Conservation (phyloP, 2,797 vertebrate genomes). For the Pteronotus mesoamericanus region DNA sequence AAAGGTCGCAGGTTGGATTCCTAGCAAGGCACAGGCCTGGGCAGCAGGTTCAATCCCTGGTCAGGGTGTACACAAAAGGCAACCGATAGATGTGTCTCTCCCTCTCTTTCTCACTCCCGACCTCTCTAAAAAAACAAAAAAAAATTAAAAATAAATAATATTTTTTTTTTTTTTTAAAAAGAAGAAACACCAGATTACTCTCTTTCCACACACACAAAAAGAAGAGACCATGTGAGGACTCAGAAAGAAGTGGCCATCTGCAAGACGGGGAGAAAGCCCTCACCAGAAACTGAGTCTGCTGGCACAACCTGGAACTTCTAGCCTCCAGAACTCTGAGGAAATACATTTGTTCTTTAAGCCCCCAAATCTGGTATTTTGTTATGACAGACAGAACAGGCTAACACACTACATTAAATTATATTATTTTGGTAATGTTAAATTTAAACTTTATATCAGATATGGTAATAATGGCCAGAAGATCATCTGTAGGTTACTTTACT, state of each 20-base stretch:
- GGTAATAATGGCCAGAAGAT: background rate
- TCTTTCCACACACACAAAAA: background rate
- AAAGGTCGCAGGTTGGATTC: too few relatives aligned
- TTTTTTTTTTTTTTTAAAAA: too few relatives aligned
- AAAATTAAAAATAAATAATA: too few relatives aligned
- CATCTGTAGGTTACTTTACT: background rate
- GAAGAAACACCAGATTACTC: background rate
- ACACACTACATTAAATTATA: background rate
- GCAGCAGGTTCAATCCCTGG: too few relatives aligned
- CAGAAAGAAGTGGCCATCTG: background rate
- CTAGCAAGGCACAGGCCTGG: too few relatives aligned
- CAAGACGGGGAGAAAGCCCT: background rate
- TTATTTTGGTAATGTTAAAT: background rate
- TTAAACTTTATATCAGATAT: background rate
- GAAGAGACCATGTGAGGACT: background rate
- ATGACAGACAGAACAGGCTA: background rate
- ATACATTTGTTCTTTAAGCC: background rate
- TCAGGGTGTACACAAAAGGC: too few relatives aligned
- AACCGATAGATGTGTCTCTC: too few relatives aligned
- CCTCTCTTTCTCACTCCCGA: too few relatives aligned
- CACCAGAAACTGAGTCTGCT: background rate
- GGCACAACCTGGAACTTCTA: background rate
- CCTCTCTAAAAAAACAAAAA: too few relatives aligned
- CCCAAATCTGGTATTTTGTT: background rate
- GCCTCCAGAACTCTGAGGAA: background rate